A percentile compares a stretch with the other conserved stretches of the same genome.
These are phyloP conservation scores for Charina bottae DNA, from an alignment of 2,113 vertebrate genomes.

Conservation along the genomic window DNA sequence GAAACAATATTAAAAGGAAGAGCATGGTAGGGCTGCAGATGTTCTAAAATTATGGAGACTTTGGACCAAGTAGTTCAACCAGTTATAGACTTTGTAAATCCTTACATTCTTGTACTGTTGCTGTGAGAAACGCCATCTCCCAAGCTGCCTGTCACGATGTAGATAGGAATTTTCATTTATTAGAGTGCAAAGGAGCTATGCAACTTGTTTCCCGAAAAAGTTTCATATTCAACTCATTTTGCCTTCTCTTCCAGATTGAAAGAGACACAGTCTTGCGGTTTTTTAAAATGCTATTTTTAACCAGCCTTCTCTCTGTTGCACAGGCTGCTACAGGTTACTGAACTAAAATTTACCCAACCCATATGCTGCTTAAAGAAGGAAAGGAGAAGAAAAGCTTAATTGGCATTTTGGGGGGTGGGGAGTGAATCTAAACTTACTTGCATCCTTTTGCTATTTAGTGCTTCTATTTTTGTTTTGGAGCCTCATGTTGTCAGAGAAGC, in stretches of 20 bases:
- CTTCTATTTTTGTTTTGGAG: neutral
- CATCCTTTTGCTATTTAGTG: neutral
- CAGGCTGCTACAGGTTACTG: conserved; percentile 32
- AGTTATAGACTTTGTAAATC: too few relatives aligned
- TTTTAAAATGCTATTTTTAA: conserved; percentile 33
- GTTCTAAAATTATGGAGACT: neutral
- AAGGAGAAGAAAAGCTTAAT: neutral
- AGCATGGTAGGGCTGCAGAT: neutral
- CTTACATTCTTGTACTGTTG: neutral
- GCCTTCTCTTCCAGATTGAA: conserved; percentile 14
- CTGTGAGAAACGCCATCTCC: too few relatives aligned
- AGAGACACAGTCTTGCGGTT: neutral
- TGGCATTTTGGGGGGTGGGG: neutral
- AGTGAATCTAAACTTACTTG: neutral
- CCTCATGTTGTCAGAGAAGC: neutral
- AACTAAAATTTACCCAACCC: conserved; percentile 38
- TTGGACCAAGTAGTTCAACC: neutral
- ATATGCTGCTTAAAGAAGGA: conserved; percentile 10
- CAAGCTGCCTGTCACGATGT: neutral
- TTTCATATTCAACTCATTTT: neutral
- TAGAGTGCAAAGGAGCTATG: neutral
- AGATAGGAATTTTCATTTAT: neutral
- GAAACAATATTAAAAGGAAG: neutral
- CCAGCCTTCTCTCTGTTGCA: neutral
- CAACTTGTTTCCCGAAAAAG: neutral